Evolutionary conservation across 2,797 vertebrate genomes (phyloP).

Genomic region (Myotis pilosus): DNA sequence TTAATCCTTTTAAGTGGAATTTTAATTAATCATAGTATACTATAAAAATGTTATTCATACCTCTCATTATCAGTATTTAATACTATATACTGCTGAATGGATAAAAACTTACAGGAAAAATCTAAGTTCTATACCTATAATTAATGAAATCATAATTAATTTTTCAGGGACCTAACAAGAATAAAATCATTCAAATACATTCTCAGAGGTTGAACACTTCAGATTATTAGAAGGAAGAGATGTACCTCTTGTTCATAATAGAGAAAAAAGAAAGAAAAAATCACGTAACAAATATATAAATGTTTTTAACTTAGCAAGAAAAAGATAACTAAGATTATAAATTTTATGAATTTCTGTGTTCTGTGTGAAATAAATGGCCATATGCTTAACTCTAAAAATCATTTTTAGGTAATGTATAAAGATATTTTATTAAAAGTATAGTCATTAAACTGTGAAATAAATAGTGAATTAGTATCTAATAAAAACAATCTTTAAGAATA

Average conservation of each 20-base stretch:
- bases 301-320: background rate
- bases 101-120: slow-evolving; percentile 75
- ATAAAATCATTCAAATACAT: slow-evolving; percentile 57
- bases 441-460: background rate
- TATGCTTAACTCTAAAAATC: slow-evolving; percentile 8
- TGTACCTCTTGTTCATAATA: background rate
- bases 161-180: slow-evolving; percentile 59
- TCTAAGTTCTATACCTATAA: slow-evolving; percentile 73
- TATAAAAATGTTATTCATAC: slow-evolving; percentile 65
- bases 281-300: background rate
- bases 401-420: background rate
- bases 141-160: slow-evolving; percentile 79
- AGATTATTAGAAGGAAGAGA: background rate
- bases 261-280: background rate
- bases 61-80: slow-evolving; percentile 67
- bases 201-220: background rate
- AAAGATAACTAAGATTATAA: background rate
- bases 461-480: background rate
- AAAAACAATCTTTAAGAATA: background rate
- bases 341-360: background rate
- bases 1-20: slow-evolving; percentile 71
- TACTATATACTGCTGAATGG: slow-evolving; percentile 51
- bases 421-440: background rate
- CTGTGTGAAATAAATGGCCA: background rate
- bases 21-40: slow-evolving; percentile 73